Evolutionary conservation across 2,888 invertebrate species (phyloP).

Genomic region (Spilosoma lubricipeda): DNA sequence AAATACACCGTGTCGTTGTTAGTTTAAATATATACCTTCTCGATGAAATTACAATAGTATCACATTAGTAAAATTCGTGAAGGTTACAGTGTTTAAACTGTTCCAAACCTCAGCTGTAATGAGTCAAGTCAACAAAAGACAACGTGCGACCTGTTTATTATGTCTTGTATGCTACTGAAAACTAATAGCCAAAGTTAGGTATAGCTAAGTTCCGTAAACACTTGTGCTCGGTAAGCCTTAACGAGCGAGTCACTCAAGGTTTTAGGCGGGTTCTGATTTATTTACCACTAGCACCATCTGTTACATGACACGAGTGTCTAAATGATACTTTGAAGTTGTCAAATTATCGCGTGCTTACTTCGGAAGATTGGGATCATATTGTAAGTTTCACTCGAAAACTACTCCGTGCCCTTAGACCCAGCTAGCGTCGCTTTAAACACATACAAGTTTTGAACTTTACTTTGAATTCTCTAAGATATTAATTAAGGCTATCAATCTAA

Average conservation of each 20-base stretch:
- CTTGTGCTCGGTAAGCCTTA: conserved; percentile 63
- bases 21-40: neutral
- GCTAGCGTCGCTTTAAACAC: conserved; percentile 24
- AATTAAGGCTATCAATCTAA: conserved; percentile 39
- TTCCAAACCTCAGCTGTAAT: conserved; percentile 9
- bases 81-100: neutral
- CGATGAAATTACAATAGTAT: neutral
- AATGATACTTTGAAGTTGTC: conserved; percentile 82
- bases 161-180: conserved; percentile 46
- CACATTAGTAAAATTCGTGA: neutral
- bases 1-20: no score
- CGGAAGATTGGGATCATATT: conserved; percentile 58
- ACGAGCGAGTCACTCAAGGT: conserved; percentile 76
- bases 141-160: conserved; percentile 49
- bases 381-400: conserved; percentile 47
- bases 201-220: conserved; percentile 58
- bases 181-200: conserved; percentile 63
- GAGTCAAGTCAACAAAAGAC: conserved; percentile 16
- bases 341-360: conserved; percentile 76
- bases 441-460: conserved; percentile 31
- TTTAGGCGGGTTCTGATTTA: conserved; percentile 73
- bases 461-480: conserved; percentile 33
- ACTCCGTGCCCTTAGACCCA: conserved; percentile 34
- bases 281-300: conserved; percentile 79
- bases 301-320: conserved; percentile 70